phyloP scores from a whole-genome alignment of 1,140 invertebrate genomes.

The Luehdorfia chinensis region DNA sequence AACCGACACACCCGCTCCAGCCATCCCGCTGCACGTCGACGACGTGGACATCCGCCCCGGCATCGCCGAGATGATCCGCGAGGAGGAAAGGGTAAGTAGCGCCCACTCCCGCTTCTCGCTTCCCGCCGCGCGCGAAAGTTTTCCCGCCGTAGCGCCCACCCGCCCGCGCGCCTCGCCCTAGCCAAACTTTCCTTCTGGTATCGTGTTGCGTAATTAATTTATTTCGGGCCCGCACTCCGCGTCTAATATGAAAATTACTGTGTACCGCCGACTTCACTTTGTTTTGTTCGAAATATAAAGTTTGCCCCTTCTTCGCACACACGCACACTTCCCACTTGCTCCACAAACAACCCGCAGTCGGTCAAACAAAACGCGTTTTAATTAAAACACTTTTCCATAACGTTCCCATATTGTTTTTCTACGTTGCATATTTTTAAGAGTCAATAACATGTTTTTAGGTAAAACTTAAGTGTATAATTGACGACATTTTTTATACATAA shows the following conservation, averaged over 20 bases:
- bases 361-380: neutral
- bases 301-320: neutral
- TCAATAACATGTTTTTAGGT: too few relatives aligned
- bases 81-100: slow-evolving; percentile 94
- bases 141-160: slow-evolving; percentile 34
- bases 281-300: slow-evolving; percentile 5
- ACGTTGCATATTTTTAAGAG: too few relatives aligned
- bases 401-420: too few relatives aligned
- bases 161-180: slow-evolving; percentile 16
- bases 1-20: slow-evolving; percentile 41
- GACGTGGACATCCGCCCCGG: slow-evolving; percentile 95
- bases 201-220: slow-evolving; percentile 18
- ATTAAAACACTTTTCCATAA: neutral
- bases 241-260: slow-evolving; percentile 14
- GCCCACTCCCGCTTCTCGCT: neutral
- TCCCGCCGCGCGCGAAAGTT: slow-evolving; percentile 27
- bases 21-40: slow-evolving; percentile 77
- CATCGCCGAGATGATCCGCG: slow-evolving; percentile 96
- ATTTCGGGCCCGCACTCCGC: slow-evolving; percentile 11
- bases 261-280: slow-evolving; percentile 1
- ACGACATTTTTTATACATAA: too few relatives aligned
- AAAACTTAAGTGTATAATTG: too few relatives aligned
- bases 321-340: neutral
- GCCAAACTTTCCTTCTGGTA: slow-evolving; percentile 30
- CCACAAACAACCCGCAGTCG: neutral